phyloP scores from a whole-genome alignment of 2,888 invertebrate genomes.

The Perizoma flavofasciatum region DNA sequence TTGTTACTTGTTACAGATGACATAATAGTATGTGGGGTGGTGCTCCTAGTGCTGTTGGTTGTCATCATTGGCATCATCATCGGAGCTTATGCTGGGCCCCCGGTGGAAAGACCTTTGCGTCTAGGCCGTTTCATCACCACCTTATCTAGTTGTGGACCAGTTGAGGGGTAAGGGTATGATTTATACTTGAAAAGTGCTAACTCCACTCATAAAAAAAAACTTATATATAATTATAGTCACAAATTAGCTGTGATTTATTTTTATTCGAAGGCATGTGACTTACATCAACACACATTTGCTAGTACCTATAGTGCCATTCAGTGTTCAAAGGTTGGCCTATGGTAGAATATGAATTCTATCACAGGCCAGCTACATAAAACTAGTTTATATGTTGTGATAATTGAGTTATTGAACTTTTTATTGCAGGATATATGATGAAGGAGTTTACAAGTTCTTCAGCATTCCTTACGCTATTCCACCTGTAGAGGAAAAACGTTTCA shows the following conservation, averaged over 20 bases:
- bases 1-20: conserved; percentile 68
- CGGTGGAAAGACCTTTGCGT: conserved; percentile 85
- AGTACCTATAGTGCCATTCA: too few relatives aligned
- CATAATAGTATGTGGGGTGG: conserved; percentile 80
- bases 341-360: too few relatives aligned
- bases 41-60: conserved; percentile 85
- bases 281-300: too few relatives aligned
- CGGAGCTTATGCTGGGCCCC: conserved; percentile 78
- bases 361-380: too few relatives aligned
- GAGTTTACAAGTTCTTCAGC: conserved; percentile 91
- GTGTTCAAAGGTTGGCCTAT: too few relatives aligned
- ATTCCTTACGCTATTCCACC: conserved; percentile 93
- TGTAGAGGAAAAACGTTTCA: conserved; percentile 87
- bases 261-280: too few relatives aligned
- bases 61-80: conserved; percentile 86
- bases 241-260: too few relatives aligned
- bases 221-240: not conserved
- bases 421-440: conserved; percentile 88
- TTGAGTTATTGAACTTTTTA: conserved; percentile 20
- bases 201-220: too few relatives aligned
- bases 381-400: too few relatives aligned
- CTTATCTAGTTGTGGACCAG: conserved; percentile 89
- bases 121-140: conserved; percentile 89
- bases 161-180: conserved; percentile 86
- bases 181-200: too few relatives aligned